phyloP scores from a whole-genome alignment of 2,797 vertebrate genomes.

The Clarias platycephalus region DNA sequence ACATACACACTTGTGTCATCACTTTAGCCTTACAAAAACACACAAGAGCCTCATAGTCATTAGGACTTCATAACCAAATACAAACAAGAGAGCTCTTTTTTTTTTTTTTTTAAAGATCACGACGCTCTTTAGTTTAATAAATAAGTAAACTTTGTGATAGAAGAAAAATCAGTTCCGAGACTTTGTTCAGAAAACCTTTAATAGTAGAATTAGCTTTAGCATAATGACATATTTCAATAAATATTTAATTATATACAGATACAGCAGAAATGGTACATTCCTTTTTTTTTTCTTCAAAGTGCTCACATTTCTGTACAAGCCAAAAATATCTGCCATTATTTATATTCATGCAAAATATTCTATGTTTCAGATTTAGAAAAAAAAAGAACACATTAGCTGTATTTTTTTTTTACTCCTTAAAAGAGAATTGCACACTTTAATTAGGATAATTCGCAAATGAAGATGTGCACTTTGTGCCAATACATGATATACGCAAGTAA shows the following conservation, averaged over 20 bases:
- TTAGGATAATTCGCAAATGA: conserved; percentile 75
- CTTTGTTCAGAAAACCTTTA: conserved; percentile 89
- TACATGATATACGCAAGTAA: conserved; percentile 79
- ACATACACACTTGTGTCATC: neutral
- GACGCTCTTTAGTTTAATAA: conserved; percentile 71
- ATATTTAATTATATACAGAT: conserved; percentile 95
- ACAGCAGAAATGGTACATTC: conserved; percentile 98
- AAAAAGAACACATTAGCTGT: conserved; percentile 73
- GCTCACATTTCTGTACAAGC: conserved; percentile 89
- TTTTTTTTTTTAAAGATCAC: conserved; percentile 64
- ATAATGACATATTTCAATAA: conserved; percentile 96
- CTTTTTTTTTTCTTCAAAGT: conserved; percentile 84
- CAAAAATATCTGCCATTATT: conserved; percentile 90
- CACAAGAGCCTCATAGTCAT: neutral
- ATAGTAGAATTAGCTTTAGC: conserved; percentile 87
- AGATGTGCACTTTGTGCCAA: conserved; percentile 84
- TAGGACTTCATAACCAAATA: neutral
- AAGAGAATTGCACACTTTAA: conserved; percentile 70
- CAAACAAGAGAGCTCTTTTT: conserved; percentile 6
- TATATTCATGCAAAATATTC: conserved; percentile 91
- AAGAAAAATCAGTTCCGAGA: conserved; percentile 31
- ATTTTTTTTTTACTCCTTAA: conserved; percentile 59
- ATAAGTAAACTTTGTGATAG: conserved; percentile 61
- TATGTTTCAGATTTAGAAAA: conserved; percentile 78
- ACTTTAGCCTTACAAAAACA: neutral